These are phyloP conservation scores for Cephalopachus bancanus DNA, from an alignment of 2,797 vertebrate genomes.

Conservation along the genomic window DNA sequence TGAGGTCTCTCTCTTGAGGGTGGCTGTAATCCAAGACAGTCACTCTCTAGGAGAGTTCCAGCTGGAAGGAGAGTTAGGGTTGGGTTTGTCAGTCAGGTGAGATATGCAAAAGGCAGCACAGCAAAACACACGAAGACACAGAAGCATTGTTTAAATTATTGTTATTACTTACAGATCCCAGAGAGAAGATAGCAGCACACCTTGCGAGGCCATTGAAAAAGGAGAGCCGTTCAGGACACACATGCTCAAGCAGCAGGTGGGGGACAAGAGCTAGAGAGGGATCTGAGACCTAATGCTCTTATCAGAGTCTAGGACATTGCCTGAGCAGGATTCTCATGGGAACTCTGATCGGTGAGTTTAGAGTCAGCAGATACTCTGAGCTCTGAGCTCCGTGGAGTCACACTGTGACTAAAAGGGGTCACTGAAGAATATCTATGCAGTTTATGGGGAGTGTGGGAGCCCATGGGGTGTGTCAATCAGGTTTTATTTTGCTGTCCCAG, in stretches of 20 bases:
- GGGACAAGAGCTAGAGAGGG: neutral
- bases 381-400: neutral
- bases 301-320: neutral
- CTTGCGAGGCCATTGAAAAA: neutral
- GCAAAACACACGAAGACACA: neutral
- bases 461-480: neutral
- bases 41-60: too few species aligned
- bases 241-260: rapidly evolving
- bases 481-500: neutral
- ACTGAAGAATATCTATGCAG: too few species aligned
- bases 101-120: neutral
- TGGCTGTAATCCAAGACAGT: neutral
- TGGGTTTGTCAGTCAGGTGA: neutral
- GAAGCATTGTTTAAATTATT: neutral
- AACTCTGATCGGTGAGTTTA: neutral
- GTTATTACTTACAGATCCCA: neutral
- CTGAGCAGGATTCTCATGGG: neutral
- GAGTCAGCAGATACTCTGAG: neutral
- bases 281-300: too few species aligned
- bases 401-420: neutral
- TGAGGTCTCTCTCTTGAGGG: neutral
- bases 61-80: neutral
- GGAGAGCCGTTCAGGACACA: neutral
- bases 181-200: neutral
- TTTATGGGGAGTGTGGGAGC: neutral